A percentile compares a stretch with the other conserved stretches of the same genome.
phyloP scores from a whole-genome alignment of 2,113 vertebrate species.

The Desmodus rotundus region DNA sequence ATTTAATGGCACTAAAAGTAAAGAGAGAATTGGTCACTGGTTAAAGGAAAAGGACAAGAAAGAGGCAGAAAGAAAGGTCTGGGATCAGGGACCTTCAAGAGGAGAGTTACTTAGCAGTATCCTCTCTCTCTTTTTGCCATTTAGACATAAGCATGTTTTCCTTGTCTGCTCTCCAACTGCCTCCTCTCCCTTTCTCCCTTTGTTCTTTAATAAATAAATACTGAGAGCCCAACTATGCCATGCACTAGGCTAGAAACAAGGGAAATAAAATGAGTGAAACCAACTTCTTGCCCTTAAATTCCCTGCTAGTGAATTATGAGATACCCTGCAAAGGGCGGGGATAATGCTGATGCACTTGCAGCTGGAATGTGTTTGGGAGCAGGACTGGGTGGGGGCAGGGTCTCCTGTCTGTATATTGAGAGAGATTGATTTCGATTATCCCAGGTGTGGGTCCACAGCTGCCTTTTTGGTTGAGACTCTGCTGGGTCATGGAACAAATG shows the following conservation, averaged over 20 bases:
- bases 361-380: background rate
- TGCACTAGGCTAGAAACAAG: background rate
- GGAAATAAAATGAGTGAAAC: background rate
- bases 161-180: background rate
- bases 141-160: background rate
- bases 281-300: background rate
- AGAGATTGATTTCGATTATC: background rate
- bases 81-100: background rate
- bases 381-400: background rate
- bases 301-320: background rate
- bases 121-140: background rate
- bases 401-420: background rate
- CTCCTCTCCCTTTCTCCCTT: background rate
- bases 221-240: background rate
- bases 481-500: background rate
- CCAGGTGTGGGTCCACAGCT: background rate
- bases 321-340: background rate
- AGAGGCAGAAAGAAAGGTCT: background rate
- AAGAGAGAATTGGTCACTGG: background rate
- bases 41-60: background rate
- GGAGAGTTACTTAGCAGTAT: background rate
- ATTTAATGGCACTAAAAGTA: background rate
- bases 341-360: background rate
- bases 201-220: background rate
- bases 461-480: background rate